A percentile compares a stretch with the other conserved stretches of the same genome.
Conservation (phyloP, 92 coral and sea anemone species). For the Palythoa grandis region DNA sequence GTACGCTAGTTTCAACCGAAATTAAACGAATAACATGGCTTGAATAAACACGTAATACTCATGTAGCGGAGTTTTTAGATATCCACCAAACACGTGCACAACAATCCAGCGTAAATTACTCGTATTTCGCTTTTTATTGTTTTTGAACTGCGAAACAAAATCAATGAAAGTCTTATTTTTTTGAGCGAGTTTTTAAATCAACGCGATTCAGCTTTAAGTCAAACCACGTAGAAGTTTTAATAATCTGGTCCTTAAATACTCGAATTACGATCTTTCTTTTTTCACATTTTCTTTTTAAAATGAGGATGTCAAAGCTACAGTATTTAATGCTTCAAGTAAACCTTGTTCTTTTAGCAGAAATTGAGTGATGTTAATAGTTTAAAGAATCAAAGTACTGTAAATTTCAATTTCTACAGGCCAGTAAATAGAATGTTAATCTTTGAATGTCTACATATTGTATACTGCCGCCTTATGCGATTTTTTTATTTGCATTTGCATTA, state of each 20-base stretch:
- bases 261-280: constrained; percentile 13
- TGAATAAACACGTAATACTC: too few relatives aligned
- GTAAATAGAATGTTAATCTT: background rate
- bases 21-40: background rate
- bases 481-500: background rate
- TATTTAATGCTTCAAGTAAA: background rate
- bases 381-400: too few relatives aligned
- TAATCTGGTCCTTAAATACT: background rate
- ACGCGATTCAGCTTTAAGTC: background rate
- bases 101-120: too few relatives aligned
- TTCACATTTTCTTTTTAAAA: background rate
- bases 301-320: background rate
- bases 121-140: background rate
- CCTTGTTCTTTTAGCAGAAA: background rate
- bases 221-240: background rate
- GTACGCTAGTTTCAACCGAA: background rate
- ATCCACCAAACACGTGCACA: too few relatives aligned
- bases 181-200: background rate
- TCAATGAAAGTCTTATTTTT: background rate
- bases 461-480: background rate
- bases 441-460: background rate
- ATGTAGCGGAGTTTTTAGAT: too few relatives aligned
- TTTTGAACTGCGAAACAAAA: background rate
- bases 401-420: too few relatives aligned
- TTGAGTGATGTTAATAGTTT: background rate